Conservation (phyloP, 2,113 vertebrate genomes). For the Salvator merianae region DNA sequence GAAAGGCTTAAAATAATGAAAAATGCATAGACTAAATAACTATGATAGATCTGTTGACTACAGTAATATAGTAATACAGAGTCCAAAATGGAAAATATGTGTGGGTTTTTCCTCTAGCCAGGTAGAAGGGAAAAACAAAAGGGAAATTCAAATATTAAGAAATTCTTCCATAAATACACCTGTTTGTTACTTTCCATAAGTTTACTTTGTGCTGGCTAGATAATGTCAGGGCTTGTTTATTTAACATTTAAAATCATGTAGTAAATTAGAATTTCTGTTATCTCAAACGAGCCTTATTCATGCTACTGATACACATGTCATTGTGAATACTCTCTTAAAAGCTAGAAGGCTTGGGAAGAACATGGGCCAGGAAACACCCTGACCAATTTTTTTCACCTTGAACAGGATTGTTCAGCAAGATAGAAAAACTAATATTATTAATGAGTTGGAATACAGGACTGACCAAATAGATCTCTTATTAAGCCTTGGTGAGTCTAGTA, state of each 20-base stretch:
- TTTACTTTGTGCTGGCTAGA: not conserved
- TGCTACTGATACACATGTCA: not conserved
- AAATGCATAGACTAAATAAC: not conserved
- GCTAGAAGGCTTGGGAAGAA: not conserved
- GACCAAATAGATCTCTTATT: not conserved
- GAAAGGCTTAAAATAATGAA: not conserved
- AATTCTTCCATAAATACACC: slow-evolving; percentile 13
- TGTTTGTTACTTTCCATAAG: not conserved
- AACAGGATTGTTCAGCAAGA: slow-evolving; percentile 17
- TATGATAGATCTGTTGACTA: not conserved
- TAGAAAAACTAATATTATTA: slow-evolving; percentile 5
- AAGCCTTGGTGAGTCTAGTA: not conserved
- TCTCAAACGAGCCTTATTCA: not conserved
- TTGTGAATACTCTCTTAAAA: not conserved
- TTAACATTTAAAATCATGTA: not conserved
- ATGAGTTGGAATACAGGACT: slow-evolving; percentile 19
- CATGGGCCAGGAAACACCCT: not conserved
- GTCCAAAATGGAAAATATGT: not conserved
- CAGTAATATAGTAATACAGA: not conserved
- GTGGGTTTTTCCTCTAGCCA: not conserved
- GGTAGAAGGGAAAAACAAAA: not conserved
- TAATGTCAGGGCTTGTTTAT: not conserved
- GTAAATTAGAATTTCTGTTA: not conserved
- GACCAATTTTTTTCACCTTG: not conserved
- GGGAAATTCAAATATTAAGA: not conserved